Conservation (phyloP, 2,113 vertebrate species). For the Barbus barbus region DNA sequence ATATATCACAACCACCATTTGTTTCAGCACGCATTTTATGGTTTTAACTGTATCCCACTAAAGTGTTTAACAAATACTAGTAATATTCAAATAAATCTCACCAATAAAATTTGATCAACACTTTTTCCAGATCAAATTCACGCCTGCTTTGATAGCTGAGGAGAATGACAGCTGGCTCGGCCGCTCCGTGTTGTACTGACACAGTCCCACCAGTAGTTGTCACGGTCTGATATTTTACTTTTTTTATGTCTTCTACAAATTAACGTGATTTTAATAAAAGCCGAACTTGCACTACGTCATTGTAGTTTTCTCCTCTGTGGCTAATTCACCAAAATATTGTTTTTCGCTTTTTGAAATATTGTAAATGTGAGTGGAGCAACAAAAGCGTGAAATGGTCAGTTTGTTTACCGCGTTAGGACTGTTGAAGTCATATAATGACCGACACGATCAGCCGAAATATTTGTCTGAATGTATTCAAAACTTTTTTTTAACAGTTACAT, state of each 20-base stretch:
- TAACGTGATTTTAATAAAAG: constrained; percentile 18
- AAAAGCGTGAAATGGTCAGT: background rate
- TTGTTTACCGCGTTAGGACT: too few species aligned
- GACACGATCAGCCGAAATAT: too few species aligned
- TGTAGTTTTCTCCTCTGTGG: too few species aligned
- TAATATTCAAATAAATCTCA: background rate
- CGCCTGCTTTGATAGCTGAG: background rate
- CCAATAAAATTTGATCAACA: background rate
- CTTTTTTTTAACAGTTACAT: background rate
- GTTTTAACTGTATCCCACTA: background rate
- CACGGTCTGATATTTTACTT: background rate
- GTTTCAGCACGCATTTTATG: background rate
- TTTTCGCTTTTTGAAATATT: background rate
- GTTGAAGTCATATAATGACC: background rate
- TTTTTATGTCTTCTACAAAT: background rate
- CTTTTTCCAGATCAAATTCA: background rate
- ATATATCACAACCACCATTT: background rate
- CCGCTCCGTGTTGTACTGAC: constrained; percentile 1
- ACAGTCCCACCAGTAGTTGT: background rate
- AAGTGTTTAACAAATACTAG: background rate
- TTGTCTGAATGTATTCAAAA: background rate
- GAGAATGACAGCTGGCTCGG: too few species aligned
- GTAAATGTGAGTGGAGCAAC: background rate
- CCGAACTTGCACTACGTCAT: background rate
- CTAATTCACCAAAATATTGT: too few species aligned